A percentile compares a stretch with the other conserved stretches of the same genome.
These are phyloP conservation scores for Euplexia lucipara DNA, from an alignment of 2,888 invertebrate species.

Conservation along the genomic window DNA sequence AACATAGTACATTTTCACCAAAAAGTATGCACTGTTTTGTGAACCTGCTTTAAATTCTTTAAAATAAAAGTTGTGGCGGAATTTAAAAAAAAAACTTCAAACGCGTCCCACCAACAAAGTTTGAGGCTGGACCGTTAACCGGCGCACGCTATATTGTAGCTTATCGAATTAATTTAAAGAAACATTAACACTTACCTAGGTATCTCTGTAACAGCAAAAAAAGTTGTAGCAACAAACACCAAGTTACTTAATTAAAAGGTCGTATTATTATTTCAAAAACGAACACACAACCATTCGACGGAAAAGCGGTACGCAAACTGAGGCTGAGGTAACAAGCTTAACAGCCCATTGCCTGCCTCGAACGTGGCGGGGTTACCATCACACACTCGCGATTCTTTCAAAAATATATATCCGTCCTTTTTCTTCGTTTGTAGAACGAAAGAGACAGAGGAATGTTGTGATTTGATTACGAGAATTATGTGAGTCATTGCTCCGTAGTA, in stretches of 20 bases:
- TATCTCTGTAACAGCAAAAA: slow-evolving; percentile 40
- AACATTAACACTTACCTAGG: slow-evolving; percentile 53
- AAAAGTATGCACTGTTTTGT: not conserved
- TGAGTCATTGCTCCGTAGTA: slow-evolving; percentile 68
- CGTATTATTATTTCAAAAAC: slow-evolving; percentile 42
- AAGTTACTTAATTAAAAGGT: slow-evolving; percentile 51
- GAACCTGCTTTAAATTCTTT: slow-evolving; percentile 12
- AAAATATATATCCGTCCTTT: slow-evolving; percentile 46
- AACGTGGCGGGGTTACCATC: slow-evolving; percentile 57
- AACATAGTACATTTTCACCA: not conserved
- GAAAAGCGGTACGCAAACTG: slow-evolving; percentile 63
- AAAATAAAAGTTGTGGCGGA: slow-evolving; percentile 29
- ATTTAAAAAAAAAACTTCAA: slow-evolving; percentile 46
- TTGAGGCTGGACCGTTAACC: slow-evolving; percentile 50
- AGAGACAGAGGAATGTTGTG: slow-evolving; percentile 58
- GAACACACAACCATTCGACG: slow-evolving; percentile 41
- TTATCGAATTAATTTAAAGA: slow-evolving; percentile 28
- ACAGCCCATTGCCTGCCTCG: slow-evolving; percentile 55
- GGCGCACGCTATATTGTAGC: slow-evolving; percentile 4
- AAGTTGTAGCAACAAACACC: slow-evolving; percentile 53
- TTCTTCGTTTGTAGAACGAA: slow-evolving; percentile 17
- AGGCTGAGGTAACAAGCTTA: slow-evolving; percentile 48
- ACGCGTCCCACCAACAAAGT: slow-evolving; percentile 50
- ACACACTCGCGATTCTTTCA: slow-evolving; percentile 52
- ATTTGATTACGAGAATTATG: slow-evolving; percentile 61